phyloP scores from a whole-genome alignment of 2,888 invertebrate genomes.

The Geophilus truncorum region DNA sequence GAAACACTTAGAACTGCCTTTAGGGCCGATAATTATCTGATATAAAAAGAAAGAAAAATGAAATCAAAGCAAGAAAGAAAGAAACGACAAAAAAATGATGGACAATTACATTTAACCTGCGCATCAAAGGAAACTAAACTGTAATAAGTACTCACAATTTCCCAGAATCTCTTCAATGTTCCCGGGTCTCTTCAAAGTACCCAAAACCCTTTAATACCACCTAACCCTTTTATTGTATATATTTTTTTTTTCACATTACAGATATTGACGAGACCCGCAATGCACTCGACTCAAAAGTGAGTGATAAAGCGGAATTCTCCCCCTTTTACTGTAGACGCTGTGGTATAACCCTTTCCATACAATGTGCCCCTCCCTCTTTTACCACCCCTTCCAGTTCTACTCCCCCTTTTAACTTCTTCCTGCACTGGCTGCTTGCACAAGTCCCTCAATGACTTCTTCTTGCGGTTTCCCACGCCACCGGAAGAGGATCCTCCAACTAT shows the following conservation, averaged over 20 bases:
- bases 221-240: not conserved
- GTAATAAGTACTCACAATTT: constrained; percentile 4
- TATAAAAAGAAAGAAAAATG: constrained; percentile 1
- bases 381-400: constrained; percentile 12
- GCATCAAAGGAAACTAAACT: constrained; percentile 1
- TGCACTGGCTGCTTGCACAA: not conserved
- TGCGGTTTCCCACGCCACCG: constrained; percentile 25
- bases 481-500: constrained; percentile 13
- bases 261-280: constrained; percentile 13
- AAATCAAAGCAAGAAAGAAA: not conserved
- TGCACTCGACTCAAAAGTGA: constrained; percentile 13
- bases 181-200: constrained; percentile 13
- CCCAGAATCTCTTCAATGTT: constrained; percentile 21
- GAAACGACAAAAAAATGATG: not conserved
- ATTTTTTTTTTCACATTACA: not conserved
- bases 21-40: not conserved
- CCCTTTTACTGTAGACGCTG: constrained; percentile 10
- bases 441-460: constrained; percentile 25
- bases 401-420: constrained; percentile 27
- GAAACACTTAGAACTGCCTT: not conserved
- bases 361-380: constrained; percentile 25
- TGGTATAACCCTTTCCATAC: constrained; percentile 27
- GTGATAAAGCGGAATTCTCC: constrained; percentile 16
- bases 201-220: not conserved
- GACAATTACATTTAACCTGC: not conserved